A percentile compares a stretch with the other conserved stretches of the same genome.
These are phyloP conservation scores for Parus major DNA, from an alignment of 2,113 vertebrate species.

Conservation along the genomic window DNA sequence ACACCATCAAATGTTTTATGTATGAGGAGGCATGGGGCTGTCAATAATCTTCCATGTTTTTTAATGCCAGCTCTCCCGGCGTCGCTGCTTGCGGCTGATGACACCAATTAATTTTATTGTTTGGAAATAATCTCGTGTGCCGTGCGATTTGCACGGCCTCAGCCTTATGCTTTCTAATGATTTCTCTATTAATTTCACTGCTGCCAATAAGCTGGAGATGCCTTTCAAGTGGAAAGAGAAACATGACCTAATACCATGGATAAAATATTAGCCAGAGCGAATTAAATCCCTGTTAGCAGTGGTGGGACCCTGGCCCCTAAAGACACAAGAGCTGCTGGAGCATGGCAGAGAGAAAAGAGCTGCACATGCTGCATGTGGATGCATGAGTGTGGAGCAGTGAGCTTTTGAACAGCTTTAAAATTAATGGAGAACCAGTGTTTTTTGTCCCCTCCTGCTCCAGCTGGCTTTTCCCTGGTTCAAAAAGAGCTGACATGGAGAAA, in stretches of 20 bases:
- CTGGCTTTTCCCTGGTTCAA: background rate
- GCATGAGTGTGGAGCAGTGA: background rate
- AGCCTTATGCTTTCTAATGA: background rate
- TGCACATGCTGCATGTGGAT: background rate
- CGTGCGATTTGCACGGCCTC: background rate
- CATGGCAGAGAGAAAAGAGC: background rate
- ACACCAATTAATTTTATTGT: conserved; percentile 30
- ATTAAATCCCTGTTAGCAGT: conserved; percentile 42
- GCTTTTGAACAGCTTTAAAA: background rate
- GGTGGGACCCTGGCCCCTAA: background rate
- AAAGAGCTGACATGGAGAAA: background rate
- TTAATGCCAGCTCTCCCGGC: background rate
- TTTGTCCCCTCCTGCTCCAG: background rate
- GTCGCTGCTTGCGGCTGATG: background rate
- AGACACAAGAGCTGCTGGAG: conserved; percentile 9
- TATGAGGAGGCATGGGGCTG: background rate
- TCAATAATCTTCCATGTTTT: background rate
- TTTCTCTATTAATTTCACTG: conserved; percentile 36
- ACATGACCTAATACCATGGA: background rate
- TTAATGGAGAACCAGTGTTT: background rate
- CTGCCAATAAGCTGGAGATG: background rate
- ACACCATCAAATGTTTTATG: conserved; percentile 21
- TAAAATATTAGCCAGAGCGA: conserved; percentile 38
- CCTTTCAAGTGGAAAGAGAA: conserved; percentile 51
- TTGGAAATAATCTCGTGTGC: background rate